These are phyloP conservation scores for Propithecus perrieri DNA, from an alignment of 2,797 vertebrate species.

Conservation along the genomic window DNA sequence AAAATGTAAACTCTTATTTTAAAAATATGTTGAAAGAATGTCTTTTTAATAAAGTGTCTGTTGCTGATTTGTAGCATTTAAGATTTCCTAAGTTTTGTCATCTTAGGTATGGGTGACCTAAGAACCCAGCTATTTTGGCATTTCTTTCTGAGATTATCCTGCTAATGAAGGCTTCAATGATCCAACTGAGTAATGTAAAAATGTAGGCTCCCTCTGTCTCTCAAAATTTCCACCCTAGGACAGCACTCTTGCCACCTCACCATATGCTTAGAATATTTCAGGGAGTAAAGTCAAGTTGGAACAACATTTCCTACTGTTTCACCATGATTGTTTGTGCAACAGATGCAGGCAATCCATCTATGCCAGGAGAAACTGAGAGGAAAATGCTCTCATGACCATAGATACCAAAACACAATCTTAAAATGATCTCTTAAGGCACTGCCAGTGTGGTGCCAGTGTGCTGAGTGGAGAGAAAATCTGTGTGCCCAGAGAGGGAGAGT, in stretches of 20 bases:
- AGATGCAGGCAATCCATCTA: conserved; percentile 60
- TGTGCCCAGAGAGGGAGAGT: background rate
- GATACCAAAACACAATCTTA: background rate
- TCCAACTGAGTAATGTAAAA: conserved; percentile 21
- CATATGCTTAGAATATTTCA: conserved; percentile 70
- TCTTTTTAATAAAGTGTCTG: conserved; percentile 65
- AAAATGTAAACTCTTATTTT: conserved; percentile 23
- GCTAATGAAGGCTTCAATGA: conserved; percentile 58
- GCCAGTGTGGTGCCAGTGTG: background rate
- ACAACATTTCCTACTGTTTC: conserved; percentile 66
- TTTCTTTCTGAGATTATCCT: conserved; percentile 63
- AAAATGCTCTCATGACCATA: background rate
- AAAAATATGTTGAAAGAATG: conserved; percentile 52
- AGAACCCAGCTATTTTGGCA: background rate
- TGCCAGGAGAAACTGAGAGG: background rate
- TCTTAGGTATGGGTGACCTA: background rate
- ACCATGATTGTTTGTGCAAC: conserved; percentile 51
- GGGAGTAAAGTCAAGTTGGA: conserved; percentile 52
- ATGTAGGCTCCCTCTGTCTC: background rate
- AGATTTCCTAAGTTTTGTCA: conserved; percentile 15
- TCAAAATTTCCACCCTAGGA: conserved; percentile 57
- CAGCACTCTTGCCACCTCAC: background rate
- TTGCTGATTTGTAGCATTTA: conserved; percentile 41
- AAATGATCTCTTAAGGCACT: background rate
- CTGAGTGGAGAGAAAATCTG: background rate